Base-by-base conservation (phyloP, 2,113 vertebrate species). In the Chiloscyllium plagiosum region DNA sequence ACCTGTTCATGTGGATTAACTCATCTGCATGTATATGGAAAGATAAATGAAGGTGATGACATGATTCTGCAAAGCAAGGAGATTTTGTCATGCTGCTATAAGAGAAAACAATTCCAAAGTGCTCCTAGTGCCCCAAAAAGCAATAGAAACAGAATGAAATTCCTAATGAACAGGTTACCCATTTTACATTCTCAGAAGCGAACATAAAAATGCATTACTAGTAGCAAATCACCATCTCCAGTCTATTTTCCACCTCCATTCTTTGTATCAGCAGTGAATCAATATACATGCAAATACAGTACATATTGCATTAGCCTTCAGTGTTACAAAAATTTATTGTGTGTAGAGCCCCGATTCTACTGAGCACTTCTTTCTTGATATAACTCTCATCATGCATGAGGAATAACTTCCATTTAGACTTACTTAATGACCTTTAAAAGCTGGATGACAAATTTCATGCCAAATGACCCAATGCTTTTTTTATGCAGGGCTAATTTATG, bases 331-430 rank as follows among this genome's bases (percentile, higher is more conserved):
- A 95, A 95, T 95, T 50, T 72, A 95, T 95, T 29, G 94, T 12
- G 24, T 70, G 93, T 72, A 42, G 24, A 70, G 50, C 93, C 42
- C 42, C 0, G 24, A 22, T 24, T 50, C 24, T 50, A 52, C 68
- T 52, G 69, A 76, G 70, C 94, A 69, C 68, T 95, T 89, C 56
- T 69, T 89, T 47, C 95, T 42, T 96, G 66, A 37, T 47, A 89
- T 95, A 65, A 96, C 96, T 97, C 96, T 95, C 96, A 50, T 97
- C 97, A 97, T 96, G 96, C 95, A 94, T 96, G 96, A 96, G 97
- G 97, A 97, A 98, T 97, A 95, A 96, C 96, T 96, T 96, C 97
- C 96, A 97, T 98, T 98, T 97, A 97, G 97, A 97, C 96, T 78
- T 95, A 97, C 96, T 96, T 97, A 97, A 97, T 96, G 90, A 96